phyloP scores from a whole-genome alignment of 1,140 invertebrate genomes.

The Paracyclopina nana region DNA sequence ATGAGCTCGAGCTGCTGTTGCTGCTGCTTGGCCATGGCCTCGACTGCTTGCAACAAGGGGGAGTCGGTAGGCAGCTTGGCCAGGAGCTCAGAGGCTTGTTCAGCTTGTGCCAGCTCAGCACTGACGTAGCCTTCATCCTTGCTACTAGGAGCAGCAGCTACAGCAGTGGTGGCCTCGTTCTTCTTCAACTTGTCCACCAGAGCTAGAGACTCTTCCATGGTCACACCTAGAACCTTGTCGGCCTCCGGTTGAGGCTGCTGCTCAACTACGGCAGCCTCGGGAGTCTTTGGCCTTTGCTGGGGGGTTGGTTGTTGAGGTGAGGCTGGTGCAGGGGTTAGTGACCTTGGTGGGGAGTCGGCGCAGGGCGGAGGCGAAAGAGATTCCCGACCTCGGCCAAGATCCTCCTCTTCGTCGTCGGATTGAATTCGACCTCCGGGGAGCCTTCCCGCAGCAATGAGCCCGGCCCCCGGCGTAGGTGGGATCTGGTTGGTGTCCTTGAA shows the following conservation, averaged over 20 bases:
- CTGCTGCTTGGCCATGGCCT: not conserved
- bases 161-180: not conserved
- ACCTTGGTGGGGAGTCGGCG: too few relatives aligned
- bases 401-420: too few relatives aligned
- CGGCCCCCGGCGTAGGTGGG: not conserved
- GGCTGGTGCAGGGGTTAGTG: too few relatives aligned
- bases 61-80: too few relatives aligned
- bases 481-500: not conserved
- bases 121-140: slow-evolving; percentile 12
- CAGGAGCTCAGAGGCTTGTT: not conserved
- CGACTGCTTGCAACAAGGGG: not conserved
- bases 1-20: slow-evolving; percentile 1
- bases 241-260: not conserved
- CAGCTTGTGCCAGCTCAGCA: not conserved
- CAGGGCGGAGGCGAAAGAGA: too few relatives aligned
- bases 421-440: too few relatives aligned
- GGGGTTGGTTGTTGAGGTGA: too few relatives aligned
- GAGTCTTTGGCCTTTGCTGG: too few relatives aligned
- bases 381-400: too few relatives aligned
- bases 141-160: slow-evolving; percentile 1
- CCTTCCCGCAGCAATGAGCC: too few relatives aligned
- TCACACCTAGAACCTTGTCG: not conserved
- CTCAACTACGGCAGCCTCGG: slow-evolving; percentile 17
- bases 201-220: not conserved
- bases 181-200: not conserved